These are phyloP conservation scores for Agriotes lineatus DNA, from an alignment of 2,888 invertebrate genomes.

Conservation along the genomic window DNA sequence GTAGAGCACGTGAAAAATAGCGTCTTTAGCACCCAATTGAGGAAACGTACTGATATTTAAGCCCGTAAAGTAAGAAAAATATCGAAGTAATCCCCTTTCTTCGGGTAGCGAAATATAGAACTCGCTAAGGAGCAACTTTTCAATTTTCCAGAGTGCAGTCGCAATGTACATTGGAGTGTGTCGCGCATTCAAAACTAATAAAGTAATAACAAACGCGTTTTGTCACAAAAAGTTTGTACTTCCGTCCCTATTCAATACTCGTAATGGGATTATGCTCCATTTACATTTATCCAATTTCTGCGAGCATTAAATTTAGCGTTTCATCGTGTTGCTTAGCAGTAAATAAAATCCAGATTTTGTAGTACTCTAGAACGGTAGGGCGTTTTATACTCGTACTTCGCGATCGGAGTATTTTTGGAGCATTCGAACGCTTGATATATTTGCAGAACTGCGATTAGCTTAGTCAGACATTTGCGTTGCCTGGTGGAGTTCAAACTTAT, in stretches of 20 bases:
- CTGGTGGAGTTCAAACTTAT: conserved; percentile 24
- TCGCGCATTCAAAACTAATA: neutral
- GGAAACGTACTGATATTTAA: conserved; percentile 25
- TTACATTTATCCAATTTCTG: neutral
- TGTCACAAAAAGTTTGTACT: neutral
- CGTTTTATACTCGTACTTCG: no score
- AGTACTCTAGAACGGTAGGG: no score
- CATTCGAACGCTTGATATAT: neutral
- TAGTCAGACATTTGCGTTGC: conserved; percentile 15
- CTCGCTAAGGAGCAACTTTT: conserved; percentile 47
- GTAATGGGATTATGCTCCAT: neutral
- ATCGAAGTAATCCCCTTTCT: conserved; percentile 25
- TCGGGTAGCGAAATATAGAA: conserved; percentile 29
- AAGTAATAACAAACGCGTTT: neutral
- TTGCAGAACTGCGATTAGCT: conserved; percentile 8
- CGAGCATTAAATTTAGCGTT: no score
- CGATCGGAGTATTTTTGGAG: neutral
- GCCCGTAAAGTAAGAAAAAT: conserved; percentile 32
- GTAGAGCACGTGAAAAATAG: conserved; percentile 13
- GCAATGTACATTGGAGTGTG: neutral
- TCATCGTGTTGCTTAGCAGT: no score
- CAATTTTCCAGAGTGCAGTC: conserved; percentile 38
- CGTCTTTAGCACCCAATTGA: conserved; percentile 16
- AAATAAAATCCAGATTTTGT: no score
- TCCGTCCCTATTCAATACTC: neutral